Percentiles rank a stretch among this genome's conserved stretches.
Evolutionary conservation across 2,797 vertebrate genomes (phyloP).

Genomic region (Ctenopoma kingsleyae): DNA sequence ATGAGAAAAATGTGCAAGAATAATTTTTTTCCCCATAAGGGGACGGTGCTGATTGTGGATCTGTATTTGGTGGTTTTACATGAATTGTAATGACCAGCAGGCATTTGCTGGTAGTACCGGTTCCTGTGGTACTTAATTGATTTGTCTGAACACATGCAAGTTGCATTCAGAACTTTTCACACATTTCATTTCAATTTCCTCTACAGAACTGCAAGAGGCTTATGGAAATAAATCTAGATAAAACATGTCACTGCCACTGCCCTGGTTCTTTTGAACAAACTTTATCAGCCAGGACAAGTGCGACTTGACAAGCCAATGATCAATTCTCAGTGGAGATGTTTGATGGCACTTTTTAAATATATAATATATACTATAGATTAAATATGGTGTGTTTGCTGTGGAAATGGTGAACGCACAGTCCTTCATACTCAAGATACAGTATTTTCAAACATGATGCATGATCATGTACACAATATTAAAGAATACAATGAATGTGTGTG

Average conservation of each 20-base stretch:
- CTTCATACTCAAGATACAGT: constrained; percentile 24
- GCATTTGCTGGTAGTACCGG: constrained; percentile 20
- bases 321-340: not conserved
- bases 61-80: constrained; percentile 39
- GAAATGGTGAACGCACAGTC: constrained; percentile 10
- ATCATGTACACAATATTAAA: constrained; percentile 33
- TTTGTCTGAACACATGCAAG: constrained; percentile 14
- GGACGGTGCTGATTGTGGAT: constrained; percentile 15
- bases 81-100: constrained; percentile 17
- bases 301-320: constrained; percentile 5
- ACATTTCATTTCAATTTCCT: not conserved
- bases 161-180: constrained; percentile 1
- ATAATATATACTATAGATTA: not conserved
- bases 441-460: constrained; percentile 55
- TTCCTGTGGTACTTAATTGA: constrained; percentile 4
- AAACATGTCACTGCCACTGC: constrained; percentile 7
- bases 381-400: constrained; percentile 49
- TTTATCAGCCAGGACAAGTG: not conserved
- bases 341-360: not conserved
- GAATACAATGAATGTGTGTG: constrained; percentile 22
- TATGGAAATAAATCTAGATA: not conserved
- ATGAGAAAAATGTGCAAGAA: constrained; percentile 5
- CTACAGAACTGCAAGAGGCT: not conserved
- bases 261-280: constrained; percentile 16
- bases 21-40: constrained; percentile 15